Evolutionary conservation across 2,888 invertebrate genomes (phyloP).

Genomic region (Calameuta filiformis): DNA sequence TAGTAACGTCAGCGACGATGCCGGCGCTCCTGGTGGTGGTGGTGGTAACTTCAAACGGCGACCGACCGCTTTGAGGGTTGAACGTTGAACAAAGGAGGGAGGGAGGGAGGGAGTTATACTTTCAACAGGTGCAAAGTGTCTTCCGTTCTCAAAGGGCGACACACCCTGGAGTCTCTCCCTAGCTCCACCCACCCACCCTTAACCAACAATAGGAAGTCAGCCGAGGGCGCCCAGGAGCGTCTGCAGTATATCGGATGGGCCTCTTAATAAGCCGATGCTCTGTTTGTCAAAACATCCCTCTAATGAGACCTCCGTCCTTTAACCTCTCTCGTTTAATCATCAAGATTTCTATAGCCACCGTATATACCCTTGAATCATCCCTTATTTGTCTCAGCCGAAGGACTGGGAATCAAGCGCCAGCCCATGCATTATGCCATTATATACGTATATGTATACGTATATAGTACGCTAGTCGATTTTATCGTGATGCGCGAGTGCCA

Average conservation of each 20-base stretch:
- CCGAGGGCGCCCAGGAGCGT: background rate
- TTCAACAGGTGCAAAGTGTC: constrained; percentile 52
- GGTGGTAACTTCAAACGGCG: background rate
- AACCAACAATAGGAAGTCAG: background rate
- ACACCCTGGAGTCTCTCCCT: background rate
- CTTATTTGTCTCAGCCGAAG: background rate
- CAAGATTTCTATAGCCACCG: background rate
- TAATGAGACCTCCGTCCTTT: constrained; percentile 13
- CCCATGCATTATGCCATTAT: background rate
- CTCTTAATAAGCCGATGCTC: constrained; percentile 20
- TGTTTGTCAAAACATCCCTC: constrained; percentile 14
- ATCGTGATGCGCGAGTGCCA: background rate
- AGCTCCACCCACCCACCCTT: background rate
- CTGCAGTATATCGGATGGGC: constrained; percentile 1
- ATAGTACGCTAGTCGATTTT: background rate
- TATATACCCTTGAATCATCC: background rate
- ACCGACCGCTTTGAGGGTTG: constrained; percentile 4
- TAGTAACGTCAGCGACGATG: background rate
- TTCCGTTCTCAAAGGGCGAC: constrained; percentile 20
- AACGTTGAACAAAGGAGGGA: background rate
- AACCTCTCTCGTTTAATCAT: background rate
- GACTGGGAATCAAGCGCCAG: background rate
- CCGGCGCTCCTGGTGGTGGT: background rate
- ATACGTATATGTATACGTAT: no score
- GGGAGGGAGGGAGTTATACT: constrained; percentile 24